Base-by-base conservation (phyloP, 2,888 invertebrate genomes). In the Apantesis nais region DNA sequence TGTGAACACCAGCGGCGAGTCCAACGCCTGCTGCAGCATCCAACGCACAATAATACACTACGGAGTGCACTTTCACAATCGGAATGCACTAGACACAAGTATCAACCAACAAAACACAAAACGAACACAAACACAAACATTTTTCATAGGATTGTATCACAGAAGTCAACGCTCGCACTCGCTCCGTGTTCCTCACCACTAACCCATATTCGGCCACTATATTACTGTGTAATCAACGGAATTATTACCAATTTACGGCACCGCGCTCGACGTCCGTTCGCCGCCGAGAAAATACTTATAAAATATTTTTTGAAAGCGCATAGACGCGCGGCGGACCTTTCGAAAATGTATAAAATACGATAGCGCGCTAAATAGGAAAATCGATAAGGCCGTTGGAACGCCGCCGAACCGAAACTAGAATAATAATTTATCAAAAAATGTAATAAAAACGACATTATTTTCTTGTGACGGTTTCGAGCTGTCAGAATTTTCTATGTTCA, bases 371-470 rank as follows among this genome's bases (percentile, higher is more conserved):
- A 93, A 94, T 93, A 93, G 90, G 91, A 94, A 94, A 94, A 94
- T 93, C 94, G 94, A 94, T 94, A 92, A 91, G 91, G 89, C 91
- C 91, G 92, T 89, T 88, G 87, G 86, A 86, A 86, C 86, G 88
- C 87, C 88, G 88, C 89, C 88, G 91, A 89, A 90, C 89, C 89
- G 88, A 92, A 94, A 93, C 91, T 93, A 92, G 89, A 92, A 94
- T 92, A 92, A 92, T 92, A 92, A 93, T 94, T 94, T 93, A 94
- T 94, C 94, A 94, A 95, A 95, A 95, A 93, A 93, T 94, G 90
- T 94, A 95, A 94, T 95, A 95, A 93, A 94, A 94, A 94, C 93
- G 92, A 92, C 94, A 95, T 95, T 92, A 94, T 94, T 94, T 88
- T 92, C 92, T 90, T 88, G 90, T 92, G 92, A 92, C 93, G 89